These are phyloP conservation scores for Haliclystus octoradiatus DNA, from an alignment of 30 jellyfish, hydroid and myxozoan genomes.

Conservation along the genomic window DNA sequence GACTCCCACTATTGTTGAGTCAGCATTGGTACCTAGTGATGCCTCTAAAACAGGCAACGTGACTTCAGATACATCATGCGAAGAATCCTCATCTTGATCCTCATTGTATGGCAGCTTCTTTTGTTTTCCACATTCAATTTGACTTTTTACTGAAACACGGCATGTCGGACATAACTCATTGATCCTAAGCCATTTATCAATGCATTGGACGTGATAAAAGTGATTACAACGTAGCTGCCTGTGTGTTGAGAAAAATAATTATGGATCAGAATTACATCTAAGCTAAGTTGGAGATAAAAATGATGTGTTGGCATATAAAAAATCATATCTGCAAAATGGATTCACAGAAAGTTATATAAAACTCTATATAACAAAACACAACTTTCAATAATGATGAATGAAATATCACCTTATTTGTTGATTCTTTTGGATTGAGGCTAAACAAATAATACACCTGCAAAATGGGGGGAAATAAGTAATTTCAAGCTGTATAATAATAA, in stretches of 20 bases:
- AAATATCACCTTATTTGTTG: constrained; percentile 43
- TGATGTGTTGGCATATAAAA: not conserved
- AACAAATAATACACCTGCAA: constrained; percentile 44
- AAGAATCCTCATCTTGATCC: no score
- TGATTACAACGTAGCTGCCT: constrained; percentile 62
- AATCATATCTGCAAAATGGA: not conserved
- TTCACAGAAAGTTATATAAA: not conserved
- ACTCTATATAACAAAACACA: not conserved
- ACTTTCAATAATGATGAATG: no score
- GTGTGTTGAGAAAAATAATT: no score
- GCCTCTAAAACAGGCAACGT: no score
- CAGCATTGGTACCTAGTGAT: no score
- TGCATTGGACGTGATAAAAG: constrained; percentile 43
- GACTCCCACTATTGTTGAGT: no score
- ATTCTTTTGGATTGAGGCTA: constrained; percentile 26
- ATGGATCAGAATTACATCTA: no score
- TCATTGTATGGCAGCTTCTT: no score
- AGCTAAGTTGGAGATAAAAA: not conserved
- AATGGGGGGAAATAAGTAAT: not conserved
- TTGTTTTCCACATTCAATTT: no score
- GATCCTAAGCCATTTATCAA: constrained; percentile 58
- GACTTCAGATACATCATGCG: no score
- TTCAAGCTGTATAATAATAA: not conserved
- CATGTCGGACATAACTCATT: constrained; percentile 64
- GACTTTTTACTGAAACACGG: no score